A percentile compares a stretch with the other conserved stretches of the same genome.
Conservation (phyloP, 2,797 vertebrate genomes). For the Aeoliscus strigatus region DNA sequence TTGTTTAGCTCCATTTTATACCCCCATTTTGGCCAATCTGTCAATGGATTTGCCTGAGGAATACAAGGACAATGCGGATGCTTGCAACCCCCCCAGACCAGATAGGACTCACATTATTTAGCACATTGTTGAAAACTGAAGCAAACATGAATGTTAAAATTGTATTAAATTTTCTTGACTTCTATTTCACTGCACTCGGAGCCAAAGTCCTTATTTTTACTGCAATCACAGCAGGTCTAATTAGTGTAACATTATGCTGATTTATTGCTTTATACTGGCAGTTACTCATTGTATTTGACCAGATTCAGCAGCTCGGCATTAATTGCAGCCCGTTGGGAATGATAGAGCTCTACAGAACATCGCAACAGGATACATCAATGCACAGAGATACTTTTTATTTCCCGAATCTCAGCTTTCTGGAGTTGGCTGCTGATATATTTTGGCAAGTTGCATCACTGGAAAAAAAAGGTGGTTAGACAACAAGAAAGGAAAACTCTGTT, state of each 20-base stretch:
- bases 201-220: conserved; percentile 15
- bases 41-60: conserved; percentile 34
- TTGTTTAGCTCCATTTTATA: conserved; percentile 33
- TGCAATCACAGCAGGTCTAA: conserved; percentile 48
- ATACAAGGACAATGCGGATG: conserved; percentile 34
- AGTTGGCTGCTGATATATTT: conserved; percentile 17
- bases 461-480: too few species aligned
- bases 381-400: conserved; percentile 33
- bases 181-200: too few species aligned
- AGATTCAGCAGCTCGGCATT: conserved; percentile 46
- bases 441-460: conserved; percentile 7
- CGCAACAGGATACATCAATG: conserved; percentile 30
- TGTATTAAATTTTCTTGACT: too few species aligned
- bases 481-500: too few species aligned
- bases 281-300: conserved; percentile 49
- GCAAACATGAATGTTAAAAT: too few species aligned
- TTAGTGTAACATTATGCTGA: conserved; percentile 54
- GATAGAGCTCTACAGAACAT: conserved; percentile 34
- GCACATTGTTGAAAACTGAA: not conserved
- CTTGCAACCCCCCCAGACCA: conserved; percentile 14
- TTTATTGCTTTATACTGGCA: conserved; percentile 47
- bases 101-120: conserved; percentile 15
- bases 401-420: conserved; percentile 26
- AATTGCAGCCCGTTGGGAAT: conserved; percentile 56
- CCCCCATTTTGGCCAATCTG: conserved; percentile 37